A percentile compares a stretch with the other conserved stretches of the same genome.
These are phyloP conservation scores for Myiotriccus ornatus DNA, from an alignment of 2,797 vertebrate species.

Conservation along the genomic window DNA sequence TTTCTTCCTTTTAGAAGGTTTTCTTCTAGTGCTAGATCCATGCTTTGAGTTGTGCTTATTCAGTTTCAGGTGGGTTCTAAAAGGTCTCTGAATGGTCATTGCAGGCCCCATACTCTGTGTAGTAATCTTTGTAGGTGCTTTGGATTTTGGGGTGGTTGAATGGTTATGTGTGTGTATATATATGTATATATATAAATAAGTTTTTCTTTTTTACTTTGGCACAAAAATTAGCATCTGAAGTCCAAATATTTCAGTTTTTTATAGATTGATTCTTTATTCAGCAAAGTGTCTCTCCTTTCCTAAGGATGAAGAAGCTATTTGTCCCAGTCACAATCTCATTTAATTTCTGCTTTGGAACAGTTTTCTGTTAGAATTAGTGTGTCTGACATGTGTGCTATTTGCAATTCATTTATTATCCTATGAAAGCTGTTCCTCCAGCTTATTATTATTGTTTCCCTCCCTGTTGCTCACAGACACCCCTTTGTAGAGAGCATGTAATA, in stretches of 20 bases:
- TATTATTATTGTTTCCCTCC: conserved; percentile 35
- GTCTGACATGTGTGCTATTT: conserved; percentile 9
- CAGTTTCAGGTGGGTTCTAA: neutral
- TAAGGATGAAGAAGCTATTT: neutral
- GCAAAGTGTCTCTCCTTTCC: neutral
- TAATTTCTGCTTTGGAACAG: neutral
- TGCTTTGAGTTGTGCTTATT: neutral
- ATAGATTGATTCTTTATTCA: neutral
- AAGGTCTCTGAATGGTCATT: neutral
- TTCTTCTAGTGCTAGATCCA: neutral
- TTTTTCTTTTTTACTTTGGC: neutral
- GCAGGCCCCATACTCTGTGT: neutral
- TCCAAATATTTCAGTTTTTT: neutral
- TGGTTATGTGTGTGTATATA: neutral
- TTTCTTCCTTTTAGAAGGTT: neutral
- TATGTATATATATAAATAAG: accelerated
- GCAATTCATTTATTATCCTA: conserved; percentile 22
- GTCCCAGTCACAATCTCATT: neutral
- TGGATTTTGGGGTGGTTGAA: neutral
- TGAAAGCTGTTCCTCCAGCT: neutral
- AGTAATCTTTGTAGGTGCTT: neutral
- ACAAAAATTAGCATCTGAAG: neutral
- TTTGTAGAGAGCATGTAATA: neutral
- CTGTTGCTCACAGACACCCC: conserved; percentile 1
- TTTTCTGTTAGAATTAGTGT: neutral